phyloP scores from a whole-genome alignment of 1,140 invertebrate species.

The Cephus cinctus region DNA sequence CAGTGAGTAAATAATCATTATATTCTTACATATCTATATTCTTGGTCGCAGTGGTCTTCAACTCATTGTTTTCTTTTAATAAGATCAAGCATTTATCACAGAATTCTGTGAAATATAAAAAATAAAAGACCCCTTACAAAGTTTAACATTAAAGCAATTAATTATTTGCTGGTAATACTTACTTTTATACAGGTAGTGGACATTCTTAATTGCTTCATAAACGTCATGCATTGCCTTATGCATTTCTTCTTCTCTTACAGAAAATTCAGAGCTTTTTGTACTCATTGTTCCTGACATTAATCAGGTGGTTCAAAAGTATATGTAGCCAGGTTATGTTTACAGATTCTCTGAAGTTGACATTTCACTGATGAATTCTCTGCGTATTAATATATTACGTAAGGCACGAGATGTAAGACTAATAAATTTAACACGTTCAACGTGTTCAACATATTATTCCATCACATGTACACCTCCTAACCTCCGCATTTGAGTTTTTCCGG shows the following conservation, averaged over 20 bases:
- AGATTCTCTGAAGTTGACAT: no score
- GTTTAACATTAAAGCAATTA: no score
- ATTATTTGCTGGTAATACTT: constrained; percentile 25
- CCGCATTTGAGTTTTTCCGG: constrained; percentile 5
- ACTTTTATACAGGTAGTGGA: constrained; percentile 33
- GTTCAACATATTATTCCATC: not conserved
- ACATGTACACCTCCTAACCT: constrained; percentile 16
- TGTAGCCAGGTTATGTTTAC: no score
- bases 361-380: no score
- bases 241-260: not conserved
- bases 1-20: no score
- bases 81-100: not conserved
- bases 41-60: constrained; percentile 23
- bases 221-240: not conserved
- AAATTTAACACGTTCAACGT: not conserved
- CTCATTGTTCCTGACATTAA: not conserved
- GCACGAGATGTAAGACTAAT: not conserved
- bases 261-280: not conserved
- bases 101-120: no score
- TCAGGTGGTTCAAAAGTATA: not conserved
- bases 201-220: constrained; percentile 15
- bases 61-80: constrained; percentile 10
- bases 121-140: no score
- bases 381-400: no score
- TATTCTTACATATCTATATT: constrained; percentile 22